Conservation (phyloP, 2,888 invertebrate genomes). For the Tortricodes alternella region DNA sequence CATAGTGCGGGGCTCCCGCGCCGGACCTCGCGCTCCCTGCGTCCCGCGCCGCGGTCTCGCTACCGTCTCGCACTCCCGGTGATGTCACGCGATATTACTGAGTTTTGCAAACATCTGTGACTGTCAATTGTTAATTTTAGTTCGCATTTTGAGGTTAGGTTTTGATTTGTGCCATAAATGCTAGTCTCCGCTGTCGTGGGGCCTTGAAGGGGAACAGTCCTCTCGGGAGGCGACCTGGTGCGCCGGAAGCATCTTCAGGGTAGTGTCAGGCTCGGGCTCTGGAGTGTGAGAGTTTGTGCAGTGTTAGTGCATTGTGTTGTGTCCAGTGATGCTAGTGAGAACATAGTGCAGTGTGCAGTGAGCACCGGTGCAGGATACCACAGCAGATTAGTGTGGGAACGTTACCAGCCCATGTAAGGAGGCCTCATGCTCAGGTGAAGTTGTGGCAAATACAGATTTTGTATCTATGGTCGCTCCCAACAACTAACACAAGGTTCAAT, state of each 20-base stretch:
- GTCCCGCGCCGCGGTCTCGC: slow-evolving; percentile 46
- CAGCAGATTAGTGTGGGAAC: slow-evolving; percentile 9
- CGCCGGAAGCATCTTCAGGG: neutral
- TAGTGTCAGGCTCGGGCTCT: neutral
- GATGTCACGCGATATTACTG: slow-evolving; percentile 60
- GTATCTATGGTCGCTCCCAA: slow-evolving; percentile 5
- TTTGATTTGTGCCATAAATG: slow-evolving; percentile 56
- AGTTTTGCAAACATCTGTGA: slow-evolving; percentile 70
- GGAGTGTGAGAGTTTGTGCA: slow-evolving; percentile 10
- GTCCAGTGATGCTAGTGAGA: slow-evolving; percentile 27
- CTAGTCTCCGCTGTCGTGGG: slow-evolving; percentile 34
- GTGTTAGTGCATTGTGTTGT: slow-evolving; percentile 27
- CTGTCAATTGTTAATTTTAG: slow-evolving; percentile 63
- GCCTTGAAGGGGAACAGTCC: slow-evolving; percentile 15
- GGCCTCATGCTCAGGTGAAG: slow-evolving; percentile 28
- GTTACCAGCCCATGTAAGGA: slow-evolving; percentile 22
- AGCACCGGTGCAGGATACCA: slow-evolving; percentile 10
- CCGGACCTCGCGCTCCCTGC: slow-evolving; percentile 63
- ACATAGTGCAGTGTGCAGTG: slow-evolving; percentile 29
- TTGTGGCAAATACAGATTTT: slow-evolving; percentile 5
- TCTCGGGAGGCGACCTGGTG: slow-evolving; percentile 11
- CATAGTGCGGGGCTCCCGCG: slow-evolving; percentile 59
- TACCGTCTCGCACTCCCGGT: slow-evolving; percentile 48
- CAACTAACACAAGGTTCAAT: slow-evolving; percentile 11
- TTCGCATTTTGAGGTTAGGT: slow-evolving; percentile 78